Percentiles rank a stretch among this genome's conserved stretches.
These are phyloP conservation scores for Argya squamiceps DNA, from an alignment of 2,797 vertebrate species.

Conservation along the genomic window DNA sequence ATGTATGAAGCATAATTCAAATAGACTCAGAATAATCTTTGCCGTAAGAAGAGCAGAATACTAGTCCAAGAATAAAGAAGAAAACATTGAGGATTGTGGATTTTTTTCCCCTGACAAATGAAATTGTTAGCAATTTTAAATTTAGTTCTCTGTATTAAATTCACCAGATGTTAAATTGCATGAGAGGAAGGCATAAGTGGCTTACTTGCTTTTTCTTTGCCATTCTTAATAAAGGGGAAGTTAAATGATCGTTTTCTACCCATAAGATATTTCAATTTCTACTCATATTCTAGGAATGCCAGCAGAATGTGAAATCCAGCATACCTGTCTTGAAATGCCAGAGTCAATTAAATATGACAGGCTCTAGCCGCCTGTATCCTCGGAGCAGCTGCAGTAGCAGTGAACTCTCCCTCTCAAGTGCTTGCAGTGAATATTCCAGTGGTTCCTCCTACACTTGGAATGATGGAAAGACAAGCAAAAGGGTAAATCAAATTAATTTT, in stretches of 20 bases:
- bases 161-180: not conserved
- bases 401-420: constrained; percentile 90
- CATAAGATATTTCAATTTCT: constrained; percentile 5
- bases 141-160: not conserved
- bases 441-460: constrained; percentile 91
- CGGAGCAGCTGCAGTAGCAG: constrained; percentile 92
- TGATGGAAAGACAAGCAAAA: constrained; percentile 85
- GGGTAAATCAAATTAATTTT: constrained; percentile 75
- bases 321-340: constrained; percentile 79
- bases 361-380: constrained; percentile 76
- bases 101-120: not conserved
- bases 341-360: constrained; percentile 82
- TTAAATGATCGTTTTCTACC: not conserved
- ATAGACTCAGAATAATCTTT: constrained; percentile 12
- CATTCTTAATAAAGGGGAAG: constrained; percentile 3
- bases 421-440: constrained; percentile 94
- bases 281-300: constrained; percentile 79
- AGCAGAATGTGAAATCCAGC: constrained; percentile 80
- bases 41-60: constrained; percentile 7
- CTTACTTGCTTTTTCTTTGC: not conserved
- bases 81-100: not conserved
- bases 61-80: not conserved
- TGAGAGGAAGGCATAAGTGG: not conserved
- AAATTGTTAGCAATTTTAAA: not conserved
- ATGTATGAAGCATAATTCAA: constrained; percentile 51